These are phyloP conservation scores for Gambusia holbrooki DNA, from an alignment of 2,113 vertebrate species.

Conservation along the genomic window DNA sequence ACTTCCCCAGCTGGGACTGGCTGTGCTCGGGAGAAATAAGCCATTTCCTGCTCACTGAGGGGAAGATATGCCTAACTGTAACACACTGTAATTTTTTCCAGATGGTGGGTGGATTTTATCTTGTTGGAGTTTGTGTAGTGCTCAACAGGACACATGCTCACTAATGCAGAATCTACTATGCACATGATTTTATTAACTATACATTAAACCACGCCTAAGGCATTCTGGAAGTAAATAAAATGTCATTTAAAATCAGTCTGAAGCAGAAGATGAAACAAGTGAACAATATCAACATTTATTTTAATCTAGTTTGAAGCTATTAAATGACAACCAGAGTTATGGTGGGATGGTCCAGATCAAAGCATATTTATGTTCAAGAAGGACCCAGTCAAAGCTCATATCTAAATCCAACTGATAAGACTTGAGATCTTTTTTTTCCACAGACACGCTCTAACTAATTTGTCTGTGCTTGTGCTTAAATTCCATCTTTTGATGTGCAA, in stretches of 20 bases:
- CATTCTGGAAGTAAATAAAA: constrained; percentile 10
- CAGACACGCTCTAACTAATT: no score
- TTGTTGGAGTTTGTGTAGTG: constrained; percentile 29
- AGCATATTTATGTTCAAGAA: no score
- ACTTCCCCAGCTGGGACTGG: constrained; percentile 69
- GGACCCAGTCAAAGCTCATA: no score
- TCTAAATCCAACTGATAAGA: no score
- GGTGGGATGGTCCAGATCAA: no score
- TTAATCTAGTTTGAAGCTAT: no score
- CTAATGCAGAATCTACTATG: constrained; percentile 13
- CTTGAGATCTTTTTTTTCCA: no score
- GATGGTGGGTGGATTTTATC: constrained; percentile 58
- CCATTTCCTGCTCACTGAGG: constrained; percentile 69
- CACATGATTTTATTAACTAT: constrained; percentile 9
- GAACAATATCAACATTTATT: no score
- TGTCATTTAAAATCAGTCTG: constrained; percentile 6
- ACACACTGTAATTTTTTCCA: constrained; percentile 70
- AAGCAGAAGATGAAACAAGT: not conserved
- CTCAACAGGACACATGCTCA: constrained; percentile 26
- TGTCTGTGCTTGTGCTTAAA: no score
- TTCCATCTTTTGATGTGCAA: no score
- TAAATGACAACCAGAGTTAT: no score
- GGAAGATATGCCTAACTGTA: constrained; percentile 67
- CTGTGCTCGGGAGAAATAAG: constrained; percentile 71
- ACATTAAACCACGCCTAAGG: constrained; percentile 1